phyloP scores from a whole-genome alignment of 2,888 invertebrate species.

The Caenorhabditis panamensis region DNA sequence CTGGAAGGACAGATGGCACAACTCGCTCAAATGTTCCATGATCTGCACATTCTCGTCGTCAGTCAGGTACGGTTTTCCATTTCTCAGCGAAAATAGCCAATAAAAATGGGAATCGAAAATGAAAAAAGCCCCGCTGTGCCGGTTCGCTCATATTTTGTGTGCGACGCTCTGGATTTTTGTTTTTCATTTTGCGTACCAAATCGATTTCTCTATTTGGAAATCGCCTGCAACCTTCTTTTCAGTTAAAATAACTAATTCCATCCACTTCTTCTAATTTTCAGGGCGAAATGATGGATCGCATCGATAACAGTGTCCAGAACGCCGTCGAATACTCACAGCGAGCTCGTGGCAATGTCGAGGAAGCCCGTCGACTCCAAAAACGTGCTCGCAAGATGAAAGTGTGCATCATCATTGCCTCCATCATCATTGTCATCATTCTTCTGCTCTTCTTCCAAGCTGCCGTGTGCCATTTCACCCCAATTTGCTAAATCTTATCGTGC shows the following conservation, averaged over 20 bases:
- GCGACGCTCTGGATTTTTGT: neutral
- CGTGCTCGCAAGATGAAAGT: constrained; percentile 67
- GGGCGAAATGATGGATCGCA: constrained; percentile 68
- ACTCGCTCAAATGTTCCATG: constrained; percentile 62
- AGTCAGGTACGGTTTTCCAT: constrained; percentile 33
- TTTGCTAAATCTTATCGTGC: constrained; percentile 44
- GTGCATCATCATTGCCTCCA: constrained; percentile 52
- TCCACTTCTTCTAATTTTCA: too few species aligned
- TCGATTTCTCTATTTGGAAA: too few species aligned
- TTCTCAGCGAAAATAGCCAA: neutral
- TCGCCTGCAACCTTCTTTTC: too few species aligned
- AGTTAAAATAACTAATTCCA: too few species aligned
- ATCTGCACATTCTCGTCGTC: constrained; percentile 60
- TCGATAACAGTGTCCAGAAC: constrained; percentile 61
- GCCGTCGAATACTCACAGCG: constrained; percentile 64
- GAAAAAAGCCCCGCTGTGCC: neutral
- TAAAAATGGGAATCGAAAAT: neutral
- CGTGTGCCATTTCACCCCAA: constrained; percentile 67
- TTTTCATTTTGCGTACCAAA: neutral
- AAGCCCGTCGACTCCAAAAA: constrained; percentile 61
- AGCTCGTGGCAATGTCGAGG: constrained; percentile 66
- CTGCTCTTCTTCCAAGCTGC: constrained; percentile 62
- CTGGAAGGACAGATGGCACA: constrained; percentile 57
- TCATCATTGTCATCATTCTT: constrained; percentile 56
- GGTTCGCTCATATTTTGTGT: neutral